phyloP scores from a whole-genome alignment of 2,888 invertebrate species.

The Scaptomyza reducta region DNA sequence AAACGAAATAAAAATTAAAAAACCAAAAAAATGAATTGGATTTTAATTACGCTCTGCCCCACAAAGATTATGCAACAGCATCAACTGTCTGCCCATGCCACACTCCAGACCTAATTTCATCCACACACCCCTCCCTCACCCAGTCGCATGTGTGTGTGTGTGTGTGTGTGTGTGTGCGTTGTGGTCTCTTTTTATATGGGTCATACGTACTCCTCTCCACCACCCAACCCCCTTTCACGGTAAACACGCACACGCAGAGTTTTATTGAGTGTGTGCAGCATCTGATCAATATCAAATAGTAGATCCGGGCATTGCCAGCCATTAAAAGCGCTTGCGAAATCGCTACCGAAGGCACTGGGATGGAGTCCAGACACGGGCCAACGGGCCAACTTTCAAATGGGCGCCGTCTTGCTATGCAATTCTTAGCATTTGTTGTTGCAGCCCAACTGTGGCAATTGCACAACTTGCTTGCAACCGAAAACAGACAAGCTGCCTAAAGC shows the following conservation, averaged over 20 bases:
- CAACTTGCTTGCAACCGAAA: constrained; percentile 16
- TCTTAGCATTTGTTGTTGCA: constrained; percentile 26
- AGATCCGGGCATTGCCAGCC: constrained; percentile 34
- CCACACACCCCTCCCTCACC: constrained; percentile 5
- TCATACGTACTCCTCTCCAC: constrained; percentile 32
- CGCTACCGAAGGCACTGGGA: constrained; percentile 12
- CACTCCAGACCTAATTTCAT: constrained; percentile 12
- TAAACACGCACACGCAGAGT: constrained; percentile 11
- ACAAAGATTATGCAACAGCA: constrained; percentile 44
- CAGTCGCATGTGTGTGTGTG: constrained; percentile 43
- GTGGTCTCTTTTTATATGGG: constrained; percentile 56
- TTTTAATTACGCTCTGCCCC: constrained; percentile 58
- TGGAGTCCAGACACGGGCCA: constrained; percentile 10
- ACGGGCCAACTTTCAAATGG: constrained; percentile 29
- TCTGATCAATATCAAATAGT: constrained; percentile 66
- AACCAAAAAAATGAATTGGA: constrained; percentile 32
- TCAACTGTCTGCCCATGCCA: constrained; percentile 31
- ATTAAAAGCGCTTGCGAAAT: constrained; percentile 64
- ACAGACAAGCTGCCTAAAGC: no score
- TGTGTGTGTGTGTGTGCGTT: constrained; percentile 59
- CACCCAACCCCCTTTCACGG: not conserved
- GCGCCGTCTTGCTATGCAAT: constrained; percentile 44
- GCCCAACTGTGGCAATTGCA: constrained; percentile 33
- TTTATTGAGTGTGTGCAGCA: constrained; percentile 47
- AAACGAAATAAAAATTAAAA: not conserved